Conservation (phyloP, 92 coral and sea anemone genomes). For the Phenganax stokvisi region DNA sequence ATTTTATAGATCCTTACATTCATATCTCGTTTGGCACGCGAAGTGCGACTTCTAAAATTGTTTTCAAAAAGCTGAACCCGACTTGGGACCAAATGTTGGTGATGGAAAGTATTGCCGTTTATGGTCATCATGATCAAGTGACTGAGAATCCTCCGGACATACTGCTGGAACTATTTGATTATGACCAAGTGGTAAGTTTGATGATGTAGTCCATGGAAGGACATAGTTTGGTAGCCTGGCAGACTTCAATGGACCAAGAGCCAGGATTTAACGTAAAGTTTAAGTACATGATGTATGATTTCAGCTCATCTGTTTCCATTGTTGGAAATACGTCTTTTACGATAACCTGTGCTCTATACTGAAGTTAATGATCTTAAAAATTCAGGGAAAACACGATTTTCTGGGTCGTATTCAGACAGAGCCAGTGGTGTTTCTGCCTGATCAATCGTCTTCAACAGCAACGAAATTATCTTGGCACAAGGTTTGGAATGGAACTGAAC, state of each 20-base stretch:
- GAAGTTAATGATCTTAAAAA: not conserved
- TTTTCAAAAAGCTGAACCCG: conserved; percentile 75
- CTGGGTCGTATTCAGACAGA: conserved; percentile 82
- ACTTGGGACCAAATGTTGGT: conserved; percentile 96
- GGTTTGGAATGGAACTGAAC: conserved; percentile 54
- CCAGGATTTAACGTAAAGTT: too few species aligned
- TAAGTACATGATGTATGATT: too few species aligned
- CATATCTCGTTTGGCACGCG: conserved; percentile 68
- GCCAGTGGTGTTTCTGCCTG: conserved; percentile 70
- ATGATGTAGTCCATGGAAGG: not conserved
- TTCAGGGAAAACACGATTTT: conserved; percentile 80
- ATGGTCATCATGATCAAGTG: conserved; percentile 71
- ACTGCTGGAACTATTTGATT: conserved; percentile 76
- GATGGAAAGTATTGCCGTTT: conserved; percentile 64
- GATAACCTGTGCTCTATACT: not conserved
- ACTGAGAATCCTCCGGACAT: conserved; percentile 73
- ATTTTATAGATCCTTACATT: conserved; percentile 73
- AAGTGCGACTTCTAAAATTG: conserved; percentile 69
- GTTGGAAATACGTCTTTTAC: not conserved
- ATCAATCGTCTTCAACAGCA: conserved; percentile 64
- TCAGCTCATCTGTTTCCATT: too few species aligned
- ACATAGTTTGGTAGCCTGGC: too few species aligned
- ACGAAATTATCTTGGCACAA: conserved; percentile 67
- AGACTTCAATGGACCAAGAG: too few species aligned
- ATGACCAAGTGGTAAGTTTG: conserved; percentile 76